Evolutionary conservation across 2,888 invertebrate species (phyloP).

Genomic region (Phyto melanocephala): DNA sequence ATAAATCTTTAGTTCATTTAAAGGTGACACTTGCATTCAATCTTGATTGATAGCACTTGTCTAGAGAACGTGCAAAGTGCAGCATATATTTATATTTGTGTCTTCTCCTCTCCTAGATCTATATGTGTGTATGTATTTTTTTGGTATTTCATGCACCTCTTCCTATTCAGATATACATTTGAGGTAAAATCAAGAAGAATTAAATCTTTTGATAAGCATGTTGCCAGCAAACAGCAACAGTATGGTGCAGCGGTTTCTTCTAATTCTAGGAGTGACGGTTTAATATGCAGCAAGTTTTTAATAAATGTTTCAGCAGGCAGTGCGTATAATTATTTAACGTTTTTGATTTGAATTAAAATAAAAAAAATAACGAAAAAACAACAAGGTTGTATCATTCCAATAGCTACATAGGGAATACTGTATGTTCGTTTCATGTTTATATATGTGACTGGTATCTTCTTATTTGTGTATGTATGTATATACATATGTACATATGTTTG

Average conservation of each 20-base stretch:
- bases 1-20: conserved; percentile 40
- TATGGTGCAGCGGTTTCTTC: conserved; percentile 16
- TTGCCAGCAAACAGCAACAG: conserved; percentile 22
- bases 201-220: conserved; percentile 42
- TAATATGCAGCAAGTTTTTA: conserved; percentile 46
- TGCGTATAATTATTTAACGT: conserved; percentile 63
- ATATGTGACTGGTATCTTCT: not conserved
- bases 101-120: not conserved
- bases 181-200: conserved; percentile 37
- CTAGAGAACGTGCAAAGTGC: conserved; percentile 66
- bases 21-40: conserved; percentile 64
- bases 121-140: not conserved
- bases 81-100: conserved; percentile 52
- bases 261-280: conserved; percentile 55
- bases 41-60: conserved; percentile 68
- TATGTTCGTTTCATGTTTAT: conserved; percentile 30
- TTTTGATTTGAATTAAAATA: conserved; percentile 51
- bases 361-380: not conserved
- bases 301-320: conserved; percentile 56
- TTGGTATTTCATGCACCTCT: not conserved
- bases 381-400: conserved; percentile 44
- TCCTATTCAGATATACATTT: not conserved
- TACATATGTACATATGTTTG: too few species aligned
- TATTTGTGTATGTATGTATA: not conserved
- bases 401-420: not conserved